A percentile compares a stretch with the other conserved stretches of the same genome.
Conservation (phyloP, 1,140 invertebrate genomes). For the Delia radicum region DNA sequence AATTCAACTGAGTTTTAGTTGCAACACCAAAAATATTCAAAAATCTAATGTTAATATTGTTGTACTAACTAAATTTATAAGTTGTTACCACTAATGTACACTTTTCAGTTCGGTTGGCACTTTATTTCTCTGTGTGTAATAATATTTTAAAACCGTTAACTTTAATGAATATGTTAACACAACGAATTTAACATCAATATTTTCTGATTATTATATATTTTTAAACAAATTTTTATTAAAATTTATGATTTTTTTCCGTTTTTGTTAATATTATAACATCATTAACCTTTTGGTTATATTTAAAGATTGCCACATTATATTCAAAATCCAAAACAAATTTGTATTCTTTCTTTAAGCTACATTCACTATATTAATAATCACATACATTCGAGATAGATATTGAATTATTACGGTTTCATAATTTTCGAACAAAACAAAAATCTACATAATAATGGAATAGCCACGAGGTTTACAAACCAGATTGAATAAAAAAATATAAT, state of each 20-base stretch:
- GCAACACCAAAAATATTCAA: too few relatives aligned
- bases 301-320: background rate
- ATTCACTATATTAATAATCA: too few relatives aligned
- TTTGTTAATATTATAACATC: background rate
- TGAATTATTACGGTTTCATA: slow-evolving; percentile 4
- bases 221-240: background rate
- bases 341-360: background rate
- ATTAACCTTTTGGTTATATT: background rate
- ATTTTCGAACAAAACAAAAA: background rate
- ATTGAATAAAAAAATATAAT: too few relatives aligned
- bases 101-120: too few relatives aligned
- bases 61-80: too few relatives aligned
- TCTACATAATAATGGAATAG: background rate
- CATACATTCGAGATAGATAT: background rate
- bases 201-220: too few relatives aligned
- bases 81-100: too few relatives aligned
- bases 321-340: background rate
- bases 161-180: background rate
- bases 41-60: too few relatives aligned
- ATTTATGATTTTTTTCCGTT: background rate
- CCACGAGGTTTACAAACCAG: background rate
- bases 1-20: too few relatives aligned
- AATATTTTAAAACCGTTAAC: background rate
- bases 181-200: too few relatives aligned
- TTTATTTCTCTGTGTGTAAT: too few relatives aligned